Percentiles rank a stretch among this genome's conserved stretches.
phyloP scores from a whole-genome alignment of 2,797 vertebrate genomes.

The Poeciliopsis paucimaculata region DNA sequence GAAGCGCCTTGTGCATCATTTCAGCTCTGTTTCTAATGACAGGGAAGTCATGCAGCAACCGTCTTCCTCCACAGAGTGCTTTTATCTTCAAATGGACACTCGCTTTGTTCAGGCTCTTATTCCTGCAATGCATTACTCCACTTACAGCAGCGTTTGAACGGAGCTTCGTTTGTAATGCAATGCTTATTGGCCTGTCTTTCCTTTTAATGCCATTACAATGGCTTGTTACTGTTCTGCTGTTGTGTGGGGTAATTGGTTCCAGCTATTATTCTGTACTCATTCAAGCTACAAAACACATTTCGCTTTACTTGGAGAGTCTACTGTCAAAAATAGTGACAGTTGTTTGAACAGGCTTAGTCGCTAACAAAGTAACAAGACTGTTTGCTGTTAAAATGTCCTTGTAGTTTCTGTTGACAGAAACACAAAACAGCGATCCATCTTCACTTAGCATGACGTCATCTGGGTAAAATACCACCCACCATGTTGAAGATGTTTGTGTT shows the following conservation, averaged over 20 bases:
- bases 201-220: constrained; percentile 18
- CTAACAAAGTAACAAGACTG: not conserved
- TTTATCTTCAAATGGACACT: constrained; percentile 66
- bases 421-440: not conserved
- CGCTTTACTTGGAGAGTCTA: not conserved
- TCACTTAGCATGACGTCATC: not conserved
- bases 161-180: constrained; percentile 29
- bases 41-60: constrained; percentile 33
- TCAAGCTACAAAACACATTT: not conserved
- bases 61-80: constrained; percentile 38
- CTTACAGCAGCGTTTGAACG: constrained; percentile 52
- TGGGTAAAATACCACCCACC: not conserved
- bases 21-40: constrained; percentile 69
- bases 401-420: not conserved
- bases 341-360: not conserved
- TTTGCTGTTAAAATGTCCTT: not conserved
- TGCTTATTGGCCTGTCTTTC: constrained; percentile 40
- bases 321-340: not conserved
- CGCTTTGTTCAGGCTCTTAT: constrained; percentile 32
- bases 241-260: constrained; percentile 4
- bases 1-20: constrained; percentile 69
- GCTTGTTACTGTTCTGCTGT: not conserved
- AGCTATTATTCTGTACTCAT: not conserved
- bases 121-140: constrained; percentile 52
- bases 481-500: not conserved